Evolutionary conservation across 2,797 vertebrate genomes (phyloP), one percentile per base, ranked within the genome.

Genomic region (Melanotaenia pygmaea): DNA sequence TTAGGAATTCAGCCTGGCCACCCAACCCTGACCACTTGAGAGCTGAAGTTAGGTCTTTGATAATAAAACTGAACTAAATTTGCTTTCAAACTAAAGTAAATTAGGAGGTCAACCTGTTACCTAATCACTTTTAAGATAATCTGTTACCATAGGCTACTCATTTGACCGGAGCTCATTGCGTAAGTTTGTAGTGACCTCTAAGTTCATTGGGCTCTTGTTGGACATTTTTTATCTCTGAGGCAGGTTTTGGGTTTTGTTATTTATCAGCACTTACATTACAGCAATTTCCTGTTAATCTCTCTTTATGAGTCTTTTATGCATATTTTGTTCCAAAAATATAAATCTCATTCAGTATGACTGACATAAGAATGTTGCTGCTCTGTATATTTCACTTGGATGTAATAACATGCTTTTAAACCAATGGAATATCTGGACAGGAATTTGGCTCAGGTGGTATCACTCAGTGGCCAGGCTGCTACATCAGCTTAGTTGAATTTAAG

Each of bases 401-500:
- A 88, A 70, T 34, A 53, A 79, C 81, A 57, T 22, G 56, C 81
- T 86, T 88, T 88, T 71, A 90, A 76, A 75, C 80, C 77, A 70
- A 80, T 84, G 64, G 60, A 79, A 80, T 61, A 74, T 70, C 35
- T 64, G 59, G 22, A 40, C 26, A 56, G 70, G 53, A 54, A 65
- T 79, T 34, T 62, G 79, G 76, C 80, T 73, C 2, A 1, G 43
- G 50, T 54, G 30, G 28, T 3, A 16, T 74, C 77, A 63, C 84
- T 86, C 69, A 61, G 74, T 64, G n/a, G 61, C 22, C 72, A 58
- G 69, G 61, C 26, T 73, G 74, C 82, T 75, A 89, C 85, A 91
- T 89, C 84, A 82, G 82, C 87, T 86, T 79, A 76, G 83, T 72
- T 85, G 77, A 85, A 82, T 88, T 94, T 91, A 78, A 86, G 87